A percentile compares a stretch with the other conserved stretches of the same genome.
These are phyloP conservation scores for Coregonus suidteri DNA, from an alignment of 2,797 vertebrate species.

Conservation along the genomic window DNA sequence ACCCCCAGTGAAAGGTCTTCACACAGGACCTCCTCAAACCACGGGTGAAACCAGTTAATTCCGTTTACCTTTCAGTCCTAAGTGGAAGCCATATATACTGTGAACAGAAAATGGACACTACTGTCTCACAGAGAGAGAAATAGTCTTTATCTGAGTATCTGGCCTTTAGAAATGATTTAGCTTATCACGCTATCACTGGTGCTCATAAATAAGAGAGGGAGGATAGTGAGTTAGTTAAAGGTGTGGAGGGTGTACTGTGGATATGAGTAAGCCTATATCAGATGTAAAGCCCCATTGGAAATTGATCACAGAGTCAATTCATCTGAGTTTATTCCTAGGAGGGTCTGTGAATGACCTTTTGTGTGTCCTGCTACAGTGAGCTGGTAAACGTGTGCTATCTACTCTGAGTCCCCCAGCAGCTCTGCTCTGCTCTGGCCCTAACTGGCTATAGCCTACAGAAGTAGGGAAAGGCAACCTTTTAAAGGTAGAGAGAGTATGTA, in stretches of 20 bases:
- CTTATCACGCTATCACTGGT: not conserved
- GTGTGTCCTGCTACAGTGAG: not conserved
- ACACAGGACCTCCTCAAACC: not conserved
- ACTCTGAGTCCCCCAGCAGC: not conserved
- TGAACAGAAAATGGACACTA: not conserved
- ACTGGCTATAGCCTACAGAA: conserved; percentile 21
- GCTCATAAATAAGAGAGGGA: not conserved
- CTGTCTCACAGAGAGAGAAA: not conserved
- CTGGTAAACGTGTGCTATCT: conserved; percentile 24
- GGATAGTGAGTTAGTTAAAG: not conserved
- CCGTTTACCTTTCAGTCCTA: not conserved
- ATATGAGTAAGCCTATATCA: not conserved
- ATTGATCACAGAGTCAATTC: conserved; percentile 12
- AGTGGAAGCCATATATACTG: not conserved
- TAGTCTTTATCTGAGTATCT: not conserved
- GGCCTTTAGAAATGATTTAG: not conserved
- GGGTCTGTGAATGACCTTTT: conserved; percentile 16
- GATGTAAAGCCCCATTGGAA: conserved; percentile 11
- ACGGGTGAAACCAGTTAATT: not conserved
- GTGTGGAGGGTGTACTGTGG: not conserved
- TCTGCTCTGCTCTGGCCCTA: conserved; percentile 21
- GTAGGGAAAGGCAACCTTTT: conserved; percentile 15
- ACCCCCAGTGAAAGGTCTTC: not conserved
- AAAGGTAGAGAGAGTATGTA: not conserved
- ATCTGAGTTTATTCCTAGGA: conserved; percentile 2